Base-by-base conservation (phyloP, 2,888 invertebrate species). In the Bombylius discolor region DNA sequence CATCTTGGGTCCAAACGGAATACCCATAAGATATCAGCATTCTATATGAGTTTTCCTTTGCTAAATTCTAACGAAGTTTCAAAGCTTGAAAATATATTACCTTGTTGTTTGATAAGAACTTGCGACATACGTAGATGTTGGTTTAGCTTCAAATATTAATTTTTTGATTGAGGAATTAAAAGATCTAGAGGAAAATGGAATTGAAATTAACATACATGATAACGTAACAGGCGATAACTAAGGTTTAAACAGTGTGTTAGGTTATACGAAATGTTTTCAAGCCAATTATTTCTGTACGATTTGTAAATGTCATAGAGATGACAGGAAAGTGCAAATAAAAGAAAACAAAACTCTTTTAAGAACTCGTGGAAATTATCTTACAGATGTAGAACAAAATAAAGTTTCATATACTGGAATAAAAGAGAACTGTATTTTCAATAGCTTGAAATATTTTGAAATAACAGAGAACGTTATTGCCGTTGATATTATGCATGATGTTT, bases 401-500 rank as follows among this genome's bases (percentile, higher is more conserved):
- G n/a, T 55, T 23, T 42, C 46, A 11, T 12, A 44, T 42, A 53
- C 55, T 42, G 47, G 51, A 36, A 47, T 54, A 39, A 57, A 49
- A 49, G 55, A 56, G 49, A 51, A 39, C 8, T 54, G 47, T 49
- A 33, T 53, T 13, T 50, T 49, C 14, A 45, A 46, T 14, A 47
- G 56, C 52, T 51, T 59, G 53, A 54, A 60, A 56, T 53, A 57
- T 52, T 61, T 60, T 58, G 57, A 57, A 47, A 49, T 49, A 9
- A 36, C 51, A 44, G 56, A 59, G 31, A 55, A 55, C 54, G 32
- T 54, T n/a, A n/a, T n/a, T 47, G 42, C 57, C n/a, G 57, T 56
- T 11, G 61, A 61, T 55, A 57, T 58, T 13, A 58, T 59, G 58
- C 61, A 61, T 47, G 59, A 61, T 56, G 34, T 59, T 11, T 56